Conservation (phyloP, 2,888 invertebrate genomes). For the Andrena haemorrhoa region DNA sequence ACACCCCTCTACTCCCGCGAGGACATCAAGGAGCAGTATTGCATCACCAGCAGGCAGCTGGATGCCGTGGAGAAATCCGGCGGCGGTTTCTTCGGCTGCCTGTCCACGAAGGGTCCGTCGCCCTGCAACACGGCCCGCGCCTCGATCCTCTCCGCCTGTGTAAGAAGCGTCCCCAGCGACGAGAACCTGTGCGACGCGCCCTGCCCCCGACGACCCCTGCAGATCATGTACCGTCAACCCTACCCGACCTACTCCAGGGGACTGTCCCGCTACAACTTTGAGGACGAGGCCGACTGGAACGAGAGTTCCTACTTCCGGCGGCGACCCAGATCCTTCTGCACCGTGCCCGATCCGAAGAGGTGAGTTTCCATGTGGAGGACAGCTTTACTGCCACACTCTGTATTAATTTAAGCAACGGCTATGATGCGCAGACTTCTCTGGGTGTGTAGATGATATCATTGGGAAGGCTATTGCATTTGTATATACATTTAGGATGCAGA, state of each 20-base stretch:
- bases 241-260: slow-evolving; percentile 79
- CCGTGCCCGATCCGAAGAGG: slow-evolving; percentile 90
- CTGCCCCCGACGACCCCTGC: slow-evolving; percentile 87
- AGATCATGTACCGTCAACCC: slow-evolving; percentile 81
- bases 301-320: slow-evolving; percentile 93
- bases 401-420: too few species aligned
- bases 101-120: slow-evolving; percentile 91
- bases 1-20: slow-evolving; percentile 92
- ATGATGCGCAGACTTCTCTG: too few species aligned
- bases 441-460: too few species aligned
- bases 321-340: slow-evolving; percentile 91
- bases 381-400: too few species aligned
- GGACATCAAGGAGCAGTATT: slow-evolving; percentile 97
- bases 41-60: slow-evolving; percentile 95
- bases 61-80: slow-evolving; percentile 90
- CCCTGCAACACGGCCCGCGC: slow-evolving; percentile 88
- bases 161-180: slow-evolving; percentile 94
- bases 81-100: slow-evolving; percentile 93
- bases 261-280: slow-evolving; percentile 74
- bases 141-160: slow-evolving; percentile 95
- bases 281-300: slow-evolving; percentile 89
- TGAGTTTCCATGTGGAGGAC: slow-evolving; percentile 54
- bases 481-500: too few species aligned
- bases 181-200: slow-evolving; percentile 95
- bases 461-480: too few species aligned